Base-by-base conservation (phyloP, 2,888 invertebrate genomes). In the Danaus chrysippus region DNA sequence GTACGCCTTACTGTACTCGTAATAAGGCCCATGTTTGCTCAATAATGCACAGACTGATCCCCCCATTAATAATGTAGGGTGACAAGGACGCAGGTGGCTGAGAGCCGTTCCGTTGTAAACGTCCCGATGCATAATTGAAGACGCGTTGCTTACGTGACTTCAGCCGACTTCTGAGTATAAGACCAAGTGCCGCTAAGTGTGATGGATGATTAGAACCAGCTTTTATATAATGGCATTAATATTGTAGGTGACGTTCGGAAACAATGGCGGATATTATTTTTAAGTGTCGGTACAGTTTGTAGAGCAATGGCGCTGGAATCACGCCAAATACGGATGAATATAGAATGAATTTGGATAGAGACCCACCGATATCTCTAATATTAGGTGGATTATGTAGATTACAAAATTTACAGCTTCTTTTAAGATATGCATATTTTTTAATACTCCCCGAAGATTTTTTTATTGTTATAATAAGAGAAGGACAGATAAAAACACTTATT, bases 31-130 rank as follows among this genome's bases (percentile, higher is more conserved):
- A 53, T 56, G 12, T 41, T 19, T 49, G 49, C 15, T 41, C 52
- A 49, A 42, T 15, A 59, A 11, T 41, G 10, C 54, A 23, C 3
- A 49, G 34, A 53, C 44, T 59, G 59, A 59, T 59, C 41, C 42
- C n/a, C 19, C 81, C 87, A 88, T 90, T 88, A 88, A 88, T 90
- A 87, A 88, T 87, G 82, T 77, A 88, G 80, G 78, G 82, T 82
- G 87, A 86, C 86, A 83, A 81, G 74, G 87, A 75, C 83, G 79
- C 89, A 89, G 89, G 88, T 90, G 89, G 77, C 70, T 68, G 67
- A 64, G 76, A 72, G 72, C 69, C 73, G 71, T 72, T 68, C 73
- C 71, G 70, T 76, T 81, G 85, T 88, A 89, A 88, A 87, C 87
- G 86, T 74, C 77, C 71, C 78, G 77, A 79, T 89, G 86, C 89